These are phyloP conservation scores for Papilio polyxenes DNA, from an alignment of 1,140 invertebrate genomes.

Conservation along the genomic window DNA sequence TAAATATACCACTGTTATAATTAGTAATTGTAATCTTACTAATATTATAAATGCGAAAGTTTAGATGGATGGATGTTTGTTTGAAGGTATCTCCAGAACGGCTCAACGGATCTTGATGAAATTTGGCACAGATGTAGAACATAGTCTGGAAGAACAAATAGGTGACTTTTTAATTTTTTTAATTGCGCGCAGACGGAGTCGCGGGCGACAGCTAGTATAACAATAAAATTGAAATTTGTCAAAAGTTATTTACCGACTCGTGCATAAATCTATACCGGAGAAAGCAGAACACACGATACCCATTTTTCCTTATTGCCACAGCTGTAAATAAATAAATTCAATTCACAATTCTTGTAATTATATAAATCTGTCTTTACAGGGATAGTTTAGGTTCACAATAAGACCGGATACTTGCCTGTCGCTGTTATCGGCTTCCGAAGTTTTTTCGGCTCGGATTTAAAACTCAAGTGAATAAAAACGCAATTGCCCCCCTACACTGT, in stretches of 20 bases:
- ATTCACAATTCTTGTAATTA: not conserved
- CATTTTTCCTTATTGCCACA: not conserved
- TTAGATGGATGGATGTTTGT: too few species aligned
- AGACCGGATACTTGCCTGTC: not conserved
- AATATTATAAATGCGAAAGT: too few species aligned
- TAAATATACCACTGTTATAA: too few species aligned
- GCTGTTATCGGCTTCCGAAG: not conserved
- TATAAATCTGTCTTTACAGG: too few species aligned
- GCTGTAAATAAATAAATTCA: constrained; percentile 11
- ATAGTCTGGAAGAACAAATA: too few species aligned
- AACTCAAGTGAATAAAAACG: not conserved
- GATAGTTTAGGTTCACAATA: not conserved
- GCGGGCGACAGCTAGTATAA: too few species aligned
- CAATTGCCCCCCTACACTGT: not conserved
- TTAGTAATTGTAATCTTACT: not conserved
- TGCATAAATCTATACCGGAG: constrained; percentile 6
- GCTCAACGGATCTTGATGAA: too few species aligned
- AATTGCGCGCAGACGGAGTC: too few species aligned
- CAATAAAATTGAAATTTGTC: not conserved
- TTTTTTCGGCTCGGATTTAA: not conserved
- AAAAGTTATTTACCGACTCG: not conserved
- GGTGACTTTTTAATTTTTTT: too few species aligned
- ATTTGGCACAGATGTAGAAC: too few species aligned
- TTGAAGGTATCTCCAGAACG: too few species aligned
- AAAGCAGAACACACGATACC: not conserved